phyloP scores from a whole-genome alignment of 2,797 vertebrate species.

The Aldrovandia affinis region DNA sequence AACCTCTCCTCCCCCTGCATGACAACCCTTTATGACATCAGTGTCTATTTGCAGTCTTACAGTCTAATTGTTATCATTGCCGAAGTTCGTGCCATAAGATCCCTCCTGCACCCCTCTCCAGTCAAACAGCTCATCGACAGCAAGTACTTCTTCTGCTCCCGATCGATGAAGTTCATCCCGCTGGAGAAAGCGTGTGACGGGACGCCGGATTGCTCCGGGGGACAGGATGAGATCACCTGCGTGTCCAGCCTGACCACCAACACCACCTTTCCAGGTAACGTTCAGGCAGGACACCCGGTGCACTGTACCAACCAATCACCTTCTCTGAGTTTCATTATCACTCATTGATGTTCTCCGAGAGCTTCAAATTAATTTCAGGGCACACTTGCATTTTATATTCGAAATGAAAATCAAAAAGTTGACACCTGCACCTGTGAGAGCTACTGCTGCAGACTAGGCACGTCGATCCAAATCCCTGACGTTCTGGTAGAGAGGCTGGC shows the following conservation, averaged over 20 bases:
- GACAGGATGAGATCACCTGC: slow-evolving; percentile 84
- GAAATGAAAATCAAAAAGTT: background rate
- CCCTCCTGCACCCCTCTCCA: slow-evolving; percentile 45
- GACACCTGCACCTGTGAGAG: too few species aligned
- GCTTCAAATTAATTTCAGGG: background rate
- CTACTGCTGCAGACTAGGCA: too few species aligned
- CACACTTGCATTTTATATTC: background rate
- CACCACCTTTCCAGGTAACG: slow-evolving; percentile 71
- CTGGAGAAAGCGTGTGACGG: slow-evolving; percentile 78
- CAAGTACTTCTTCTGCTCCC: slow-evolving; percentile 84
- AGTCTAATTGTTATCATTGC: too few species aligned
- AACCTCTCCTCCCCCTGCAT: background rate
- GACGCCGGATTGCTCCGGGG: slow-evolving; percentile 73
- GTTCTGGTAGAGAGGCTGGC: too few species aligned
- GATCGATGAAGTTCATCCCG: slow-evolving; percentile 79
- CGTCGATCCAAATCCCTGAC: too few species aligned
- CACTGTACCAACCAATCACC: background rate
- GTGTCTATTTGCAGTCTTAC: background rate
- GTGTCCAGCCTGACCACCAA: slow-evolving; percentile 59
- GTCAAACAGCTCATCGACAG: slow-evolving; percentile 81
- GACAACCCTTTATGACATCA: slow-evolving; percentile 1
- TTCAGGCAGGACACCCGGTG: too few species aligned
- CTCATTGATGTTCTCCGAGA: background rate
- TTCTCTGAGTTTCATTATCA: background rate
- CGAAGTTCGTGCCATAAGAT: background rate